Conservation (phyloP, 2,888 invertebrate genomes). For the Hemicrepidius hirtus region DNA sequence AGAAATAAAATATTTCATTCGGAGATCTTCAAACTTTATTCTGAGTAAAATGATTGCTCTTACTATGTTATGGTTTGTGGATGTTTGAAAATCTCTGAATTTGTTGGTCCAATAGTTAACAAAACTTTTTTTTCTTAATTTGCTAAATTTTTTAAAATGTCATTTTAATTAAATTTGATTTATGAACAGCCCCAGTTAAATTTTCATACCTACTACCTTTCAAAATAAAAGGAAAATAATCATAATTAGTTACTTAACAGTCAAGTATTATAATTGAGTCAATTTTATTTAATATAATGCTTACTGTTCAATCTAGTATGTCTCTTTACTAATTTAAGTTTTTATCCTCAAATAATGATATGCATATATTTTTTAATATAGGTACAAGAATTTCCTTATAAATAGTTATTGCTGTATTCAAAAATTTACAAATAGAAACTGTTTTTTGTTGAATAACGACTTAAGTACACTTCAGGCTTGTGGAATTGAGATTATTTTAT, state of each 20-base stretch:
- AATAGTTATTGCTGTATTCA: no score
- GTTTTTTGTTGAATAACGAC: no score
- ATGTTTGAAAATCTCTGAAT: not conserved
- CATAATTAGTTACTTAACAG: conserved; percentile 8
- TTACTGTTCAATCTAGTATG: conserved; percentile 21
- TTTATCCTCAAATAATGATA: conserved; percentile 3
- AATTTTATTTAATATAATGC: conserved; percentile 10
- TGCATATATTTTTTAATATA: not conserved
- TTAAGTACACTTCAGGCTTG: no score
- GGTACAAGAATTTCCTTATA: no score
- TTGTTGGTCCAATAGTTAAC: conserved; percentile 2
- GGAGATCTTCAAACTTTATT: no score
- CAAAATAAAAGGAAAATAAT: not conserved
- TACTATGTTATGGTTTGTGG: no score
- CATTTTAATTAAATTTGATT: not conserved
- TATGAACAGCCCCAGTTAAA: conserved; percentile 15
- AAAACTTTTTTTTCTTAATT: not conserved
- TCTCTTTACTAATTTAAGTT: conserved; percentile 1
- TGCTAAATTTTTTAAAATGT: not conserved
- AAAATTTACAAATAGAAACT: no score
- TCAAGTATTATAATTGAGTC: conserved; percentile 27
- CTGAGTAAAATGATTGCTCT: no score
- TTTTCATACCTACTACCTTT: not conserved
- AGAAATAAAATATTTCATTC: not conserved
- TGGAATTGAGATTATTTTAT: no score